phyloP scores from a whole-genome alignment of 2,888 invertebrate genomes.

The Thymelicus acteon region DNA sequence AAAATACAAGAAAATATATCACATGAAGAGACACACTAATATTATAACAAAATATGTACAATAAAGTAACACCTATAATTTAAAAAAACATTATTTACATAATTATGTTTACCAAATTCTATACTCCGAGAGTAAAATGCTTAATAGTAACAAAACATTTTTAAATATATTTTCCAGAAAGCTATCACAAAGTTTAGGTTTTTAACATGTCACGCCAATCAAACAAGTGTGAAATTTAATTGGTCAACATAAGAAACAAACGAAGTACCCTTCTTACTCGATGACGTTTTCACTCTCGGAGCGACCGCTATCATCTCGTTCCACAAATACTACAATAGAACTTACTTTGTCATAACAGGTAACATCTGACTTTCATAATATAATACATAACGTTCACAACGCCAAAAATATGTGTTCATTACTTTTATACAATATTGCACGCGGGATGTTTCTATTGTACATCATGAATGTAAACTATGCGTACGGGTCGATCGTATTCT shows the following conservation, averaged over 20 bases:
- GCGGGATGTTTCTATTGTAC: conserved; percentile 77
- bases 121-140: conserved; percentile 39
- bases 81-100: conserved; percentile 81
- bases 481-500: conserved; percentile 66
- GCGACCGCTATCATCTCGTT: conserved; percentile 33
- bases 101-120: conserved; percentile 59
- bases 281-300: conserved; percentile 35
- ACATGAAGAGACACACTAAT: conserved; percentile 70
- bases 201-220: conserved; percentile 23
- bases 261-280: conserved; percentile 11
- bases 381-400: conserved; percentile 84
- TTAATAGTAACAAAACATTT: conserved; percentile 28
- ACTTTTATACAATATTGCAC: conserved; percentile 84
- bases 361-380: conserved; percentile 84
- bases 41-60: conserved; percentile 81
- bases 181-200: conserved; percentile 32
- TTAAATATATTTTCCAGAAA: conserved; percentile 27
- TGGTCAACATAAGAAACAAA: not conserved
- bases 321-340: conserved; percentile 72
- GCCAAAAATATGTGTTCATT: conserved; percentile 77
- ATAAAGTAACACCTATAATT: conserved; percentile 81
- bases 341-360: conserved; percentile 84
- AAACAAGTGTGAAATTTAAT: conserved; percentile 13
- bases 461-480: conserved; percentile 67
- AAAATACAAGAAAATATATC: conserved; percentile 58